Evolutionary conservation across 1,140 invertebrate species (phyloP), one percentile per base, ranked within the genome.

Genomic region (Drosophila melanica): DNA sequence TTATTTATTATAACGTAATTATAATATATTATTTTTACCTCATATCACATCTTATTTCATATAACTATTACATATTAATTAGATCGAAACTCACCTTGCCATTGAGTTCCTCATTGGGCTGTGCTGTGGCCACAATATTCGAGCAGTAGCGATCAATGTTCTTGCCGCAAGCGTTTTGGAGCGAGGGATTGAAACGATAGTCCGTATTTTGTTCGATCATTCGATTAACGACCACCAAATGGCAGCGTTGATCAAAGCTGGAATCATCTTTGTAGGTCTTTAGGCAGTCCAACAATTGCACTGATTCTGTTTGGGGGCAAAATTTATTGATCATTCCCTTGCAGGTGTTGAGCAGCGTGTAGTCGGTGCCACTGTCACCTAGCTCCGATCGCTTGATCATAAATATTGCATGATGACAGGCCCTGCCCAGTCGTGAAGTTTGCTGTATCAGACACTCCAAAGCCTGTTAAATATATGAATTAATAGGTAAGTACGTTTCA

Each of bases 151-250:
- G 95, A 74, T 92, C 92, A n/a, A 95, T 95, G 82, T 98, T 97
- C 70, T 92, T 82, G 35, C 93, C 93, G 87, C 98, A 99, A 5
- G 95, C 94, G 68, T 95, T 95, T 90, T 97, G 95, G 14, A 87
- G 93, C 7, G 95, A 93, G 12, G 97, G 96, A 93, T 99, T 99
- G 50, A 99, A 95, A 75, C 98, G 94, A 82, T 97, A 97, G 93
- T 99, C 98, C 47, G 95, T 94, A 91, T 97, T 98, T 93, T 98
- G 97, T 92, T 98, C 97, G 60, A 98, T 96, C 95, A 99, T 96
- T 90, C 98, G 94, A 91, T 96, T 95, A 8, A 97, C 93, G 3
- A 99, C 95, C 11, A 99, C 94, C 54, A 95, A 93, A 84, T 96
- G 95, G 92, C 99, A 99, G 57, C 95, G 95, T 58, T 95, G 94